phyloP scores from a whole-genome alignment of 2,113 vertebrate genomes.

The Bubo scandiacus region DNA sequence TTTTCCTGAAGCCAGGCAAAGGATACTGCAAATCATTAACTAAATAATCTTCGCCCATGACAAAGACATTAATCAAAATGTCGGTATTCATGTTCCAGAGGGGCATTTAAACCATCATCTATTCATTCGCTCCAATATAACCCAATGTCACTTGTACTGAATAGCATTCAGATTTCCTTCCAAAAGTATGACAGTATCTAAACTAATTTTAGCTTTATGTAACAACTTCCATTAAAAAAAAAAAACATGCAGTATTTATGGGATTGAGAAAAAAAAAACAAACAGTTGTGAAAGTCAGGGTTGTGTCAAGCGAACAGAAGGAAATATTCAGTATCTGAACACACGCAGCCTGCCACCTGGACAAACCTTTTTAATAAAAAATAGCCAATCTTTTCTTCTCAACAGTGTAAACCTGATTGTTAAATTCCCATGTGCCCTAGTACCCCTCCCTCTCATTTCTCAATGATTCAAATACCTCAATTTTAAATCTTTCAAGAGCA shows the following conservation, averaged over 20 bases:
- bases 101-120: constrained; percentile 35
- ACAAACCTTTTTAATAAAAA: background rate
- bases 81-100: background rate
- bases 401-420: background rate
- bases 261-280: background rate
- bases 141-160: constrained; percentile 11
- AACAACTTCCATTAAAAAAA: background rate
- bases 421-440: background rate
- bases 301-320: background rate
- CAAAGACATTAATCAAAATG: constrained; percentile 57
- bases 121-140: background rate
- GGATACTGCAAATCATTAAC: constrained; percentile 37
- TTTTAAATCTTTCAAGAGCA: constrained; percentile 23
- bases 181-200: background rate
- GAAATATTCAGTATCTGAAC: background rate
- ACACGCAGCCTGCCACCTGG: background rate
- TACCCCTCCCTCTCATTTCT: background rate
- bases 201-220: constrained; percentile 42
- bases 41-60: constrained; percentile 45
- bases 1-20: constrained; percentile 35
- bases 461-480: background rate
- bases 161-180: background rate
- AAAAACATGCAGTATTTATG: background rate
- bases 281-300: background rate
- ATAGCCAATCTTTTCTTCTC: constrained; percentile 7